Percentiles rank a stretch among this genome's conserved stretches.
Evolutionary conservation across 2,888 invertebrate genomes (phyloP).

Genomic region (Cerastis rubricosa): DNA sequence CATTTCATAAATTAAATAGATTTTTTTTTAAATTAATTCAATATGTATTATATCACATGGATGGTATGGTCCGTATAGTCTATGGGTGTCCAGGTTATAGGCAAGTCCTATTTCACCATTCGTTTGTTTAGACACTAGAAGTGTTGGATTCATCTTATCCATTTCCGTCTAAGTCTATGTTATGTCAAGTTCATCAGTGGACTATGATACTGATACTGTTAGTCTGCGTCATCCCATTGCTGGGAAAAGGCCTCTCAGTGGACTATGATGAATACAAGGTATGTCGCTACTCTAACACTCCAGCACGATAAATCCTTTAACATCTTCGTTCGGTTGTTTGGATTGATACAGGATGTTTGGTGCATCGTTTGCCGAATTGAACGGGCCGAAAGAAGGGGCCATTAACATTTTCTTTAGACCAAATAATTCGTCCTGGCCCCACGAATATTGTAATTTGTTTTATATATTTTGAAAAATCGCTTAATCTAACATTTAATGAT

Average conservation of each 20-base stretch:
- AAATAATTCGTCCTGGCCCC: too few relatives aligned
- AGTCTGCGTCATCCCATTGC: too few relatives aligned
- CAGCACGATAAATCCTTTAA: not conserved
- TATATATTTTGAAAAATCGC: too few relatives aligned
- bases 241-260: too few relatives aligned
- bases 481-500: too few relatives aligned
- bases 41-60: not conserved
- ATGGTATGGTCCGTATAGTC: not conserved
- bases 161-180: not conserved
- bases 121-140: not conserved
- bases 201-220: too few relatives aligned
- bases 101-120: not conserved
- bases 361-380: not conserved
- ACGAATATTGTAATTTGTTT: too few relatives aligned
- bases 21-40: not conserved
- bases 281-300: not conserved
- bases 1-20: not conserved
- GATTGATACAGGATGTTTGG: not conserved
- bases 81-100: not conserved
- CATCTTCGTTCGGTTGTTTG: not conserved
- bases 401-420: not conserved
- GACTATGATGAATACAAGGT: not conserved
- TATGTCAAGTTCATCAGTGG: not conserved
- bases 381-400: not conserved
- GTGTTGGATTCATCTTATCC: not conserved